Conservation (phyloP, 1,140 invertebrate genomes). For the Anastrepha obliqua region DNA sequence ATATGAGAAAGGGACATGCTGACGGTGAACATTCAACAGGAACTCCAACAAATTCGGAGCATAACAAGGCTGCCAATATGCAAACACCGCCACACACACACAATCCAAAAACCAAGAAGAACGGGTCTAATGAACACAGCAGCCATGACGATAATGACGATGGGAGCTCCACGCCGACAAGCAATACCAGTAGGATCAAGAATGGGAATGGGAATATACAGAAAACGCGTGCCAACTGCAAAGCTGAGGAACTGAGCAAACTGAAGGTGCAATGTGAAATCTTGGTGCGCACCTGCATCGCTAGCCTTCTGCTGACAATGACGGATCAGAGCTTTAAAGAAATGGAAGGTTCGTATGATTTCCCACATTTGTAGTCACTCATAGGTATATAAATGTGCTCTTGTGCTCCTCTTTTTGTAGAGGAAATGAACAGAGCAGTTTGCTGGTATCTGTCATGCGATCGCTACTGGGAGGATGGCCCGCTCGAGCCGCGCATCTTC, state of each 20-base stretch:
- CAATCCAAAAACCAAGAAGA: background rate
- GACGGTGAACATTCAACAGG: slow-evolving; percentile 48
- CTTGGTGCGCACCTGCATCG: slow-evolving; percentile 81
- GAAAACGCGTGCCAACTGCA: slow-evolving; percentile 86
- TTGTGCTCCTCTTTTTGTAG: slow-evolving; percentile 75
- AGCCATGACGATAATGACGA: slow-evolving; percentile 58
- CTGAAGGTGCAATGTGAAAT: slow-evolving; percentile 83
- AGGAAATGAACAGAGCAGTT: slow-evolving; percentile 88
- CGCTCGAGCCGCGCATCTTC: slow-evolving; percentile 83
- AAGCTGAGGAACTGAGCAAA: slow-evolving; percentile 85
- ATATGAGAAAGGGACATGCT: slow-evolving; percentile 43
- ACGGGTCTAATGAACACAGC: background rate
- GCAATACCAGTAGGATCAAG: slow-evolving; percentile 2
- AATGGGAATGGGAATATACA: slow-evolving; percentile 75
- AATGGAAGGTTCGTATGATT: slow-evolving; percentile 81
- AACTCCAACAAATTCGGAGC: slow-evolving; percentile 12
- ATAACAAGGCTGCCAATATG: slow-evolving; percentile 57
- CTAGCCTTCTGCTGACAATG: slow-evolving; percentile 84
- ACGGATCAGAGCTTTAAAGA: slow-evolving; percentile 89
- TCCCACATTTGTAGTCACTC: background rate
- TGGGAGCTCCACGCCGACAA: background rate
- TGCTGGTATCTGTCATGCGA: slow-evolving; percentile 95
- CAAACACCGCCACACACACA: slow-evolving; percentile 25
- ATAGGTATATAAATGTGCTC: background rate
- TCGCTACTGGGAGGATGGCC: slow-evolving; percentile 91